Conservation (phyloP, 2,113 vertebrate genomes). For the Ailurus styani region DNA sequence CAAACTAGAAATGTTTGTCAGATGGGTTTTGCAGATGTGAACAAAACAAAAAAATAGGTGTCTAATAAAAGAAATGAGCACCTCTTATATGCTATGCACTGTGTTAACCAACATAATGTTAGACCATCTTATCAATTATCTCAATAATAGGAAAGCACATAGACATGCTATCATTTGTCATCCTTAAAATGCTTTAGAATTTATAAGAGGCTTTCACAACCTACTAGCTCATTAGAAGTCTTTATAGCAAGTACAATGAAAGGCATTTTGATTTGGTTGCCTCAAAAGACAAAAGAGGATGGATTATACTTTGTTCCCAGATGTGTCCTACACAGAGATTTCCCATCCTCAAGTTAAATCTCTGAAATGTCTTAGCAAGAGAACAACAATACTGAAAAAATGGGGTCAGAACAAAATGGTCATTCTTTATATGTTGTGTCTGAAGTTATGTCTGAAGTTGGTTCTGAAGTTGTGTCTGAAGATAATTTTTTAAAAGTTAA, state of each 20-base stretch:
- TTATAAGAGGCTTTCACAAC: neutral
- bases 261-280: neutral
- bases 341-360: neutral
- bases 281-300: neutral
- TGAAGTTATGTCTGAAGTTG: neutral
- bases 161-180: neutral
- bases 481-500: neutral
- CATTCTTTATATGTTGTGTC: neutral
- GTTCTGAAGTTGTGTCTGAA: neutral
- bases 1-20: neutral
- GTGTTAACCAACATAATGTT: neutral
- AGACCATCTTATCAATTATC: neutral
- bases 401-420: neutral
- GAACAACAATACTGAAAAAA: neutral
- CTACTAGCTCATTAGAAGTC: neutral
- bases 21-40: neutral
- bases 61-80: neutral
- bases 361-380: neutral
- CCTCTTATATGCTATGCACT: neutral
- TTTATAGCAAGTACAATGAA: neutral
- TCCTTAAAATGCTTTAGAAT: neutral
- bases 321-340: neutral
- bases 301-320: neutral
- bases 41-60: neutral
- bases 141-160: neutral